Evolutionary conservation across 2,113 vertebrate species (phyloP).

Genomic region (Urocynchramus pylzowi): DNA sequence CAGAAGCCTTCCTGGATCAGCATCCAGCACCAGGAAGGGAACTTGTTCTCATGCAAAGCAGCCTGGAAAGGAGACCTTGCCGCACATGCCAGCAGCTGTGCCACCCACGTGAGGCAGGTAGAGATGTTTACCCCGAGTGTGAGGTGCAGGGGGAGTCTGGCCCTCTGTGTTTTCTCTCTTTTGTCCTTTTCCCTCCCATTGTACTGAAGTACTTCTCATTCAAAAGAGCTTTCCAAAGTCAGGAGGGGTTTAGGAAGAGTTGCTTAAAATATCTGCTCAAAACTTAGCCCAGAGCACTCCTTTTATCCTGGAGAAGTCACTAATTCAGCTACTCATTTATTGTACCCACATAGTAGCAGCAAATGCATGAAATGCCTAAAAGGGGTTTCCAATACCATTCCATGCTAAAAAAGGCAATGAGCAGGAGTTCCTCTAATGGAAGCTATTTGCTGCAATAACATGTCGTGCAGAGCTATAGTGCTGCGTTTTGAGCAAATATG

Average conservation of each 20-base stretch:
- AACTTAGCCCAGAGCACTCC: constrained; percentile 69
- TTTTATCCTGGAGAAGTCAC: constrained; percentile 44
- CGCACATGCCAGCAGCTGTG: neutral
- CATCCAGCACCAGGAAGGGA: neutral
- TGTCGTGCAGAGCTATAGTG: constrained; percentile 39
- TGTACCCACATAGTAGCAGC: neutral
- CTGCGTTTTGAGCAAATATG: constrained; percentile 31
- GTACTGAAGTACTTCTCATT: neutral
- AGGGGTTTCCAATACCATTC: constrained; percentile 60
- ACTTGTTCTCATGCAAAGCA: neutral
- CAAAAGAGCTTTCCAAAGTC: neutral
- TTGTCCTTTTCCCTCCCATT: neutral
- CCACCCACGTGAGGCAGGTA: neutral
- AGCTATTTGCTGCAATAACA: constrained; percentile 69
- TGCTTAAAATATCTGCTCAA: constrained; percentile 53
- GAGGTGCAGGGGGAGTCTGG: neutral
- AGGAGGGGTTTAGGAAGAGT: neutral
- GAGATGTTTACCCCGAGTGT: fast-evolving
- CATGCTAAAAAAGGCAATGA: constrained; percentile 58
- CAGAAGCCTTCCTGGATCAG: neutral
- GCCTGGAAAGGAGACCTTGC: neutral
- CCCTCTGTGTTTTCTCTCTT: neutral
- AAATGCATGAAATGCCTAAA: constrained; percentile 74
- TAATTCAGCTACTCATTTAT: constrained; percentile 43
- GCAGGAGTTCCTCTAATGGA: constrained; percentile 66